These are phyloP conservation scores for Elmis aenea DNA, from an alignment of 2,888 invertebrate genomes.

Conservation along the genomic window DNA sequence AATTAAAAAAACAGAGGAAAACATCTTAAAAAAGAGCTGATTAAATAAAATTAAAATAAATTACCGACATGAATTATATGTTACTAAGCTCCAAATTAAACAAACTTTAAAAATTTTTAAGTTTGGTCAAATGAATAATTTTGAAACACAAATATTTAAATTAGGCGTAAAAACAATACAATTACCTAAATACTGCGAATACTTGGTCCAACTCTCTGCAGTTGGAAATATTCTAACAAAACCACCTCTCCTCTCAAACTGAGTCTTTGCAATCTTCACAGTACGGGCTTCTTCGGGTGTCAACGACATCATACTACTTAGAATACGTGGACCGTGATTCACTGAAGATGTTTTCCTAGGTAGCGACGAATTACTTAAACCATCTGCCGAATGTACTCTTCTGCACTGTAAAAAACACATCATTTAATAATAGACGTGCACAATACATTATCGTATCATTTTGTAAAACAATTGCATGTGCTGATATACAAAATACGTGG, in stretches of 20 bases:
- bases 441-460: no score
- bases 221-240: constrained; percentile 90
- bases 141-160: not conserved
- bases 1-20: no score
- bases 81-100: no score
- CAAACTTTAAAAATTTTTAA: no score
- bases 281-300: constrained; percentile 75
- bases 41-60: no score
- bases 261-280: constrained; percentile 67
- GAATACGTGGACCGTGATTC: constrained; percentile 34
- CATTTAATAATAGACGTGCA: not conserved
- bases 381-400: constrained; percentile 70
- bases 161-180: not conserved
- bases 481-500: no score
- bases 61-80: no score
- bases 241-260: constrained; percentile 79
- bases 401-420: constrained; percentile 47
- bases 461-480: no score
- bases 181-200: constrained; percentile 69
- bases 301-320: constrained; percentile 45
- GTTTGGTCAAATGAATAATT: no score
- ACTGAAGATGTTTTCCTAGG: constrained; percentile 43
- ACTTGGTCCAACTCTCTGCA: constrained; percentile 80
- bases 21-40: no score
- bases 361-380: constrained; percentile 44